Conservation (phyloP, 2,888 invertebrate genomes). For the Mamestra brassicae region DNA sequence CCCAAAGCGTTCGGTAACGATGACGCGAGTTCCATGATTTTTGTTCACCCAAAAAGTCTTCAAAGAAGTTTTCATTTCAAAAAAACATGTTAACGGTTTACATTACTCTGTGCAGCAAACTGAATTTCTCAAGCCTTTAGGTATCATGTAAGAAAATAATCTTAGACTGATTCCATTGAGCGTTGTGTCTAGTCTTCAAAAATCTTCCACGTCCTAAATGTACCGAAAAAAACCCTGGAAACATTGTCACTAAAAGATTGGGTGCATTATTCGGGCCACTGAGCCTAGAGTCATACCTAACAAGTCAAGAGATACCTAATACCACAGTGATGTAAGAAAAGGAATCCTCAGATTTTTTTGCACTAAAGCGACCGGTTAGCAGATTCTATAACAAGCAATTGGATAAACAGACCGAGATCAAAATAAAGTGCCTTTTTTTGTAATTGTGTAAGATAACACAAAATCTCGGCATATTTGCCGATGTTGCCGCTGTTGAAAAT, state of each 20-base stretch:
- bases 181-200: neutral
- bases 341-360: neutral
- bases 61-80: no score
- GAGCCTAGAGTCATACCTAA: neutral
- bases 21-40: no score
- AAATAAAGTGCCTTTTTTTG: neutral
- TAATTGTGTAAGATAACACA: neutral
- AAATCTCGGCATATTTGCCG: neutral
- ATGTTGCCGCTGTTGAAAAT: conserved; percentile 24
- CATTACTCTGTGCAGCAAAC: neutral
- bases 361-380: neutral
- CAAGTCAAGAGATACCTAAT: neutral
- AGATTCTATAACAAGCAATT: neutral
- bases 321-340: neutral
- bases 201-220: neutral
- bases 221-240: neutral
- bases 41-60: no score
- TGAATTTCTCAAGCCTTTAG: neutral
- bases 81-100: no score
- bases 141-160: neutral
- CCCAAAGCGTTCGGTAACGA: no score
- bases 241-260: neutral
- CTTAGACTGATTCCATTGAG: no score
- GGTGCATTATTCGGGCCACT: neutral
- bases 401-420: neutral